These are phyloP conservation scores for Porphyrio hochstetteri DNA, from an alignment of 2,113 vertebrate species.

Conservation along the genomic window DNA sequence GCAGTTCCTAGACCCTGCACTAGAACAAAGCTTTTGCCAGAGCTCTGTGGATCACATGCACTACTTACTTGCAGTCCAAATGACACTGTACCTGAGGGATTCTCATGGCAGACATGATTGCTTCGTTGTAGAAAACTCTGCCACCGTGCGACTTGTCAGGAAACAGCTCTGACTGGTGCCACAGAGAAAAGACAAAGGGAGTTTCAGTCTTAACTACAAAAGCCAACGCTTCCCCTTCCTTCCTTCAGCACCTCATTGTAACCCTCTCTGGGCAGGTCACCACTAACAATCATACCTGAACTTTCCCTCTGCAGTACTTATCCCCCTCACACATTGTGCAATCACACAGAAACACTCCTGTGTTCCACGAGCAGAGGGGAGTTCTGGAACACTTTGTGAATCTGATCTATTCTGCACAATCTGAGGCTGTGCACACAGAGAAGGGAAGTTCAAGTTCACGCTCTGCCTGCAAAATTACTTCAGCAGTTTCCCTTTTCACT, in stretches of 20 bases:
- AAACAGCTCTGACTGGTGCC: constrained; percentile 83
- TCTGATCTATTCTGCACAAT: neutral
- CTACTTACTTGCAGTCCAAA: neutral
- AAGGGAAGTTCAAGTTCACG: neutral
- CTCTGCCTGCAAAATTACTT: neutral
- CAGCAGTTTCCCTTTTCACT: neutral
- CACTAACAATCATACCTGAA: neutral
- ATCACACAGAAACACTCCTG: neutral
- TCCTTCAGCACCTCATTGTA: neutral
- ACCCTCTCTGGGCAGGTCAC: neutral
- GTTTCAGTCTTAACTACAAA: accelerated
- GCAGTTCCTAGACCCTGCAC: neutral
- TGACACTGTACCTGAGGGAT: constrained; percentile 82
- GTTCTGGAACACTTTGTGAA: neutral
- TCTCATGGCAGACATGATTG: constrained; percentile 85
- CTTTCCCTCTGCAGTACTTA: neutral
- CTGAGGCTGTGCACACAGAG: neutral
- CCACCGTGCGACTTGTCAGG: constrained; percentile 88
- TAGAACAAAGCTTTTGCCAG: neutral
- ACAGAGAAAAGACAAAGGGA: neutral
- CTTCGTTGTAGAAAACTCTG: constrained; percentile 85
- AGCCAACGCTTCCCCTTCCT: neutral
- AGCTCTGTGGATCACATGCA: neutral
- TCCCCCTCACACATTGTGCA: neutral
- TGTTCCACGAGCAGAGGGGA: neutral